Conservation (phyloP, 2,113 vertebrate genomes). For the Bufo gargarizans region DNA sequence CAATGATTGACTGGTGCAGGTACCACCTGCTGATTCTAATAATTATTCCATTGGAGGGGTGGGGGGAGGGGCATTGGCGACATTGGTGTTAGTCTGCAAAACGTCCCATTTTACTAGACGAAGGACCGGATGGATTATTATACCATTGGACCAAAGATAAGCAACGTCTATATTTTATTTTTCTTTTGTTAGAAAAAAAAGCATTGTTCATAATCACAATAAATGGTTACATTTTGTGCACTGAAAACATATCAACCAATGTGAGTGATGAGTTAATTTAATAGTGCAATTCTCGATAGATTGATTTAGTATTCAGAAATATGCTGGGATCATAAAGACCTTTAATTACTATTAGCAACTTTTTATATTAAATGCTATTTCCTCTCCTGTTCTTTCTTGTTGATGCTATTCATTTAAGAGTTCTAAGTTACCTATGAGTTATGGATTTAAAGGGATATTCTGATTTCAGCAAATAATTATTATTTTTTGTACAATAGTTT, state of each 20-base stretch:
- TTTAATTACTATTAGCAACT: conserved; percentile 21
- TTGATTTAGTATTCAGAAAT: conserved; percentile 26
- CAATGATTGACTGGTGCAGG: not conserved
- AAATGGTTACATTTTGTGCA: conserved; percentile 25
- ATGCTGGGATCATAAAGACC: conserved; percentile 18
- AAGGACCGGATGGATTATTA: conserved; percentile 28
- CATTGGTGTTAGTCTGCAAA: conserved; percentile 1
- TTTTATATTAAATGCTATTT: conserved; percentile 28
- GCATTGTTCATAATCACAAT: conserved; percentile 20
- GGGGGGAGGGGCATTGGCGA: not conserved
- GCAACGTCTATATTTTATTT: conserved; percentile 1
- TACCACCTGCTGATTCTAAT: not conserved
- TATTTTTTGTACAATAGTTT: not conserved
- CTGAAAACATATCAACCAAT: conserved; percentile 28
- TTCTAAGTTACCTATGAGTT: not conserved
- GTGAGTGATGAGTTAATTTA: conserved; percentile 17
- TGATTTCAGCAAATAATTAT: not conserved
- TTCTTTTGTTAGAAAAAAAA: not conserved
- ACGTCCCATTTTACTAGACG: not conserved
- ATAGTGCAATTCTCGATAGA: conserved; percentile 21
- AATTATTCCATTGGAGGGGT: not conserved
- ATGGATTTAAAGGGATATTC: not conserved
- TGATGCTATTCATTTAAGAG: not conserved
- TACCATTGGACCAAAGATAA: conserved; percentile 26
- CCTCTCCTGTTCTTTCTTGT: conserved; percentile 23